phyloP scores from a whole-genome alignment of 2,888 invertebrate genomes.

The Phanerotoma sp. region DNA sequence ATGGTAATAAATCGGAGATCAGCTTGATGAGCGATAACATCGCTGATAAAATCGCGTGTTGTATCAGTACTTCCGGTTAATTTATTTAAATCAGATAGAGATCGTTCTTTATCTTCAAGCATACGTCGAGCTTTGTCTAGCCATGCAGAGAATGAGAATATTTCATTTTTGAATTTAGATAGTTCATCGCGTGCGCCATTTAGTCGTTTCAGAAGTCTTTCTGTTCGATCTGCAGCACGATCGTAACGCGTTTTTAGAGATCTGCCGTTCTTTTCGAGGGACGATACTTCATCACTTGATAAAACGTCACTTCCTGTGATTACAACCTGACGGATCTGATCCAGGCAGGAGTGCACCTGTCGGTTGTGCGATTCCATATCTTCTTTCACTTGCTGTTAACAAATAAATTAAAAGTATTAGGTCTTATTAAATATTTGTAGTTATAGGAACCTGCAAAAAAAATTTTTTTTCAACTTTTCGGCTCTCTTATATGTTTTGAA shows the following conservation, averaged over 20 bases:
- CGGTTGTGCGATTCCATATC: constrained; percentile 85
- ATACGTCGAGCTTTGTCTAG: constrained; percentile 76
- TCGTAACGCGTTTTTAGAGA: constrained; percentile 82
- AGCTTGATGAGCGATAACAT: constrained; percentile 94
- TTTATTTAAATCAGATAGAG: constrained; percentile 74
- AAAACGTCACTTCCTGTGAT: constrained; percentile 89
- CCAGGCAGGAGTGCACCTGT: constrained; percentile 81
- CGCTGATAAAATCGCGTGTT: constrained; percentile 86
- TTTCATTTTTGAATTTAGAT: constrained; percentile 80
- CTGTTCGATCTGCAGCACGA: constrained; percentile 76
- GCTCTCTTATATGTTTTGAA: too few species aligned
- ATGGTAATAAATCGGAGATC: constrained; percentile 94
- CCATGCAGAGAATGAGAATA: constrained; percentile 81
- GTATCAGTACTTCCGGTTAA: constrained; percentile 73
- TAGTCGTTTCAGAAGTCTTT: constrained; percentile 74
- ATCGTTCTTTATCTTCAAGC: constrained; percentile 83
- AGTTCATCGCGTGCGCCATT: constrained; percentile 83
- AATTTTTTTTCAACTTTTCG: too few species aligned
- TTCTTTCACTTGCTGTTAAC: constrained; percentile 80
- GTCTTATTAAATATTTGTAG: too few species aligned
- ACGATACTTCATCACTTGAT: constrained; percentile 86
- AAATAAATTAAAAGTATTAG: background rate
- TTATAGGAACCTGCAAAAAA: too few species aligned
- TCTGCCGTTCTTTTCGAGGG: constrained; percentile 83
- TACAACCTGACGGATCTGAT: constrained; percentile 87